These are phyloP conservation scores for Parnassius glacialis DNA, from an alignment of 2,888 invertebrate species.

Conservation along the genomic window DNA sequence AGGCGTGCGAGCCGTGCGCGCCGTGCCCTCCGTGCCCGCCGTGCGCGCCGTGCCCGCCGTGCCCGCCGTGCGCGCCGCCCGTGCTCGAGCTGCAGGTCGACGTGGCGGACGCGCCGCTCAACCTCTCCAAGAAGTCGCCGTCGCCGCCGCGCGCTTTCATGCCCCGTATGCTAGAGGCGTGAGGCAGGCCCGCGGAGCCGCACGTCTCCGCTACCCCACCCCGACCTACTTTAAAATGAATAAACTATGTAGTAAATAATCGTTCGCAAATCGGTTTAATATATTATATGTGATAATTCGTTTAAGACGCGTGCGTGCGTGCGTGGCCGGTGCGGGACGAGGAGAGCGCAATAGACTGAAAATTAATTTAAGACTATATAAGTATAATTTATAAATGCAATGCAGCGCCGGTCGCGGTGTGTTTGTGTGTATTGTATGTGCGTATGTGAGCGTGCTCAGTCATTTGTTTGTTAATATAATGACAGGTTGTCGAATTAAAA, in stretches of 20 bases:
- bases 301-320: conserved; percentile 78
- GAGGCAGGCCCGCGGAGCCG: conserved; percentile 78
- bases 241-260: conserved; percentile 71
- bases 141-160: conserved; percentile 81
- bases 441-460: conserved; percentile 84
- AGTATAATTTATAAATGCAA: conserved; percentile 84
- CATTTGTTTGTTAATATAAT: conserved; percentile 85
- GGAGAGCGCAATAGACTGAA: conserved; percentile 82
- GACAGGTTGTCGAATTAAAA: conserved; percentile 89
- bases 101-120: conserved; percentile 92
- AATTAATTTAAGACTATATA: conserved; percentile 81
- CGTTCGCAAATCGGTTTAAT: conserved; percentile 83
- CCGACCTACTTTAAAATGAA: conserved; percentile 79
- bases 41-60: conserved; percentile 88
- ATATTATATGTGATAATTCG: conserved; percentile 86
- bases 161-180: conserved; percentile 84
- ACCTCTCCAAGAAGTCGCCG: conserved; percentile 92
- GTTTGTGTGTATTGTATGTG: conserved; percentile 82
- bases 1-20: conserved; percentile 79
- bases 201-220: conserved; percentile 76
- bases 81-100: conserved; percentile 84
- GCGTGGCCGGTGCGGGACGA: conserved; percentile 80
- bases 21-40: conserved; percentile 95
- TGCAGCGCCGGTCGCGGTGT: conserved; percentile 83
- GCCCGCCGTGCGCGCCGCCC: conserved; percentile 67